Conservation (phyloP, 2,888 invertebrate species). For the Drosophila algonquin region DNA sequence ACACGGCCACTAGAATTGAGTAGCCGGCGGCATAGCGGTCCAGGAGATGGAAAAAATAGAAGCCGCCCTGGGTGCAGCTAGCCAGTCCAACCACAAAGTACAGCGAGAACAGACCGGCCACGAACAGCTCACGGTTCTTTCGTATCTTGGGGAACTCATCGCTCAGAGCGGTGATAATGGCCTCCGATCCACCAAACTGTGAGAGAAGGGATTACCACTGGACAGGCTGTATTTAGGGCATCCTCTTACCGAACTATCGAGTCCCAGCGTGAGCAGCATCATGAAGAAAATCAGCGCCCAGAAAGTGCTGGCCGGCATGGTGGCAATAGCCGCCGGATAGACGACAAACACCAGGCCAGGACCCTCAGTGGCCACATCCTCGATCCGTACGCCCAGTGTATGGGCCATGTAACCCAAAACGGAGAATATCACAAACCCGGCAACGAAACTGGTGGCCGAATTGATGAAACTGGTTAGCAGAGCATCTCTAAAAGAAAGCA, state of each 20-base stretch:
- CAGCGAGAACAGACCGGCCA: constrained; percentile 94
- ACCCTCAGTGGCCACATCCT: constrained; percentile 95
- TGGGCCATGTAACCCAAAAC: constrained; percentile 98
- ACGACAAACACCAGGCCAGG: constrained; percentile 98
- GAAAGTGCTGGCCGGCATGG: constrained; percentile 97
- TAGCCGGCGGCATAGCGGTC: constrained; percentile 98
- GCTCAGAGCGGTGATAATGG: constrained; percentile 98
- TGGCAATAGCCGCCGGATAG: constrained; percentile 99
- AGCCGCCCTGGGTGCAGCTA: constrained; percentile 98
- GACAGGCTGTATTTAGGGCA: accelerated
- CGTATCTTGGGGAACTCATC: constrained; percentile 98
- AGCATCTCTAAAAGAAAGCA: constrained; percentile 90
- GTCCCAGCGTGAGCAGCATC: constrained; percentile 98
- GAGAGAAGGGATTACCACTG: constrained; percentile 24
- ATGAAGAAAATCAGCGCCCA: constrained; percentile 99
- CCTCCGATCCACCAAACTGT: constrained; percentile 99
- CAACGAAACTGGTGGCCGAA: constrained; percentile 97
- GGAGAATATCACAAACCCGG: constrained; percentile 99
- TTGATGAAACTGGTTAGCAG: constrained; percentile 97
- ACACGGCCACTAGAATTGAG: constrained; percentile 95
- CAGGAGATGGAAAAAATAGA: constrained; percentile 97
- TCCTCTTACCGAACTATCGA: constrained; percentile 95
- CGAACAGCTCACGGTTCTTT: constrained; percentile 95
- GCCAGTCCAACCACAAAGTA: constrained; percentile 97
- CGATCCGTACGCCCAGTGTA: constrained; percentile 90